Conservation (phyloP, 2,888 invertebrate species). For the Smittia aterrima region DNA sequence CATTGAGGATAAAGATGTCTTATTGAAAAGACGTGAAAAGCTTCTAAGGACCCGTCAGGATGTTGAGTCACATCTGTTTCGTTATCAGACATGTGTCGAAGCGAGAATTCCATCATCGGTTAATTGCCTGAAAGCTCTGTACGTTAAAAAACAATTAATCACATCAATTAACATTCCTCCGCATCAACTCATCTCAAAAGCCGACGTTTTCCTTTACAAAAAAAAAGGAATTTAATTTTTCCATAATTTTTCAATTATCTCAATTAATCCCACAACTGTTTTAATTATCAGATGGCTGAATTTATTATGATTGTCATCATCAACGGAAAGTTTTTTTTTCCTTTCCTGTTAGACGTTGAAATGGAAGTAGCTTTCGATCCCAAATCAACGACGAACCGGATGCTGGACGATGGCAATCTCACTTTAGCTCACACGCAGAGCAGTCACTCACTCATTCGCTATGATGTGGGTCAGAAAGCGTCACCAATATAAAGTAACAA, state of each 20-base stretch:
- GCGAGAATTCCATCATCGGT: too few species aligned
- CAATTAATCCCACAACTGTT: not conserved
- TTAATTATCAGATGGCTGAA: constrained; percentile 7
- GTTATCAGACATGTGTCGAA: not conserved
- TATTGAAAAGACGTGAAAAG: not conserved
- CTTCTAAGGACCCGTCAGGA: not conserved
- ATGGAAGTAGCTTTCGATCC: not conserved
- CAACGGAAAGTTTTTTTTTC: not conserved
- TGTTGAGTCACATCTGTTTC: not conserved
- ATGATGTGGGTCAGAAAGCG: constrained; percentile 35
- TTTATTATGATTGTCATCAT: constrained; percentile 22
- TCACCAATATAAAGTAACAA: not conserved
- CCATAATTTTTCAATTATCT: constrained; percentile 8
- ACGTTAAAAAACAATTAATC: not conserved
- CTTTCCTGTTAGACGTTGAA: too few species aligned
- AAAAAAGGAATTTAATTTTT: too few species aligned
- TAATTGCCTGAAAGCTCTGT: not conserved
- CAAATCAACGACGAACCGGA: not conserved
- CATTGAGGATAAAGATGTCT: not conserved
- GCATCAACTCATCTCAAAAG: too few species aligned
- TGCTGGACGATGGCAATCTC: not conserved
- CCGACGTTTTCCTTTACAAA: not conserved
- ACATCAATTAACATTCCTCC: not conserved
- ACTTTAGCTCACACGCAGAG: not conserved
- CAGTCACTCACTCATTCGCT: not conserved